Evolutionary conservation across 2,888 invertebrate species (phyloP), one percentile per base, ranked within the genome.

Genomic region (Ornithoptera priamus): DNA sequence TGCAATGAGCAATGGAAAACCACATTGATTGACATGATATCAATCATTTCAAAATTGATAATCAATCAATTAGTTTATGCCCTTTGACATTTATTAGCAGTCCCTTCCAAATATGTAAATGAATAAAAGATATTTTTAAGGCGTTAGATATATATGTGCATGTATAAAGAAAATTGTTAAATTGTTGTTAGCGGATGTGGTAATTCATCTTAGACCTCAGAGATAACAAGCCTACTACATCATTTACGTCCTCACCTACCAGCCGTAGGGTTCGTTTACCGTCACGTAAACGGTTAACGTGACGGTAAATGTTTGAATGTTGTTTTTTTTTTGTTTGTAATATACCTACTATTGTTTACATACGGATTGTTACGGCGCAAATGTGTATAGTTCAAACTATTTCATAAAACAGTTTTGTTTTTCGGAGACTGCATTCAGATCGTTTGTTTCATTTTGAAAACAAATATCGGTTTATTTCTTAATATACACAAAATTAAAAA

Each of bases 201-300:
- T 50, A 50, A 50, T 50, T 17, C 50, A 50, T 50, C 71, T 68
- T 73, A 22, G 20, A 20, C 56, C 18, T 50, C 42, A 67, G 46
- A 67, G 46, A 50, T 20, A 66, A 57, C 20, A n/a, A 57, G 20
- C 18, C 18, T 18, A 2, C n/a, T 10, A 22, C 57, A 57, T 57
- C 57, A 20, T 57, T 57, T 57, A 57, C 20, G 20, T 57, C 20
- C 20, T 18, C 57, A 20, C 57, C 20, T 57, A 57, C 1, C 3
- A 18, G 57, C 57, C 57, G 57, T 20, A 57, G 20, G 57, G 57
- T 2, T 8, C 8, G 20, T 20, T 57, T 57, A 57, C 20, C 53
- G 53, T 53, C 53, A 53, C 53, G 57, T 57, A 18, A 57, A 57
- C 57, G 8, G 20, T 20, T 57, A 50, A 39, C 50, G 50, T 50